Percentiles rank a stretch among this genome's conserved stretches.
Evolutionary conservation across 1,140 invertebrate genomes (phyloP).

Genomic region (Teleogryllus occipitalis): DNA sequence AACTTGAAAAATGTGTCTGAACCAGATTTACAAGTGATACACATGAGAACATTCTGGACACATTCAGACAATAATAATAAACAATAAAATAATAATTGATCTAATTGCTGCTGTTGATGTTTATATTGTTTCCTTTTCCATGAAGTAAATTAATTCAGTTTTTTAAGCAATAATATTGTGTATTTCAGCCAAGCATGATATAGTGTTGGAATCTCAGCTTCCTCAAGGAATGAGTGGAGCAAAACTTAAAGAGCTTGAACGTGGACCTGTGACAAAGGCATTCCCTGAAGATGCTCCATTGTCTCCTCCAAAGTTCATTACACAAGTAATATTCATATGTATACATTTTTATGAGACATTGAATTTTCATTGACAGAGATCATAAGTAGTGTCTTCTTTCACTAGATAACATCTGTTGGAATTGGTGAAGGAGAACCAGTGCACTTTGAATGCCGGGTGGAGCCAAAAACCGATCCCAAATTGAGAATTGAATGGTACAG

Average conservation of each 20-base stretch:
- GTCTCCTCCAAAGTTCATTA: constrained; percentile 74
- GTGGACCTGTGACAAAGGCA: constrained; percentile 61
- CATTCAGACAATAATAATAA: too few relatives aligned
- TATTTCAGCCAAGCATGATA: constrained; percentile 65
- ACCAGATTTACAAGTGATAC: too few relatives aligned
- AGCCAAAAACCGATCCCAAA: constrained; percentile 90
- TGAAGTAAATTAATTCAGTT: too few relatives aligned
- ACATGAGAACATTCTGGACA: too few relatives aligned
- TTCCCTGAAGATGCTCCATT: constrained; percentile 55
- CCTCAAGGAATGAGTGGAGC: constrained; percentile 87
- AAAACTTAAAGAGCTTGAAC: constrained; percentile 86
- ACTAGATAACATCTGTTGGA: constrained; percentile 62
- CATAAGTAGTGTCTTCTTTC: constrained; percentile 9
- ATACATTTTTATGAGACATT: too few relatives aligned
- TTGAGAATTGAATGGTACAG: constrained; percentile 88
- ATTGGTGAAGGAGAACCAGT: constrained; percentile 84
- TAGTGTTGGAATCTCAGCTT: constrained; percentile 86
- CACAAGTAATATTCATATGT: constrained; percentile 40
- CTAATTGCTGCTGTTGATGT: too few relatives aligned
- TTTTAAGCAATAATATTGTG: too few relatives aligned
- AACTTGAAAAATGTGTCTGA: too few relatives aligned
- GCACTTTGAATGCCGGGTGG: constrained; percentile 89
- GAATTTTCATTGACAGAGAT: too few relatives aligned
- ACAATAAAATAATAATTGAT: too few relatives aligned
- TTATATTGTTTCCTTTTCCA: too few relatives aligned